A percentile compares a stretch with the other conserved stretches of the same genome.
phyloP scores from a whole-genome alignment of 2,888 invertebrate genomes.

The Campopleginae sp. region DNA sequence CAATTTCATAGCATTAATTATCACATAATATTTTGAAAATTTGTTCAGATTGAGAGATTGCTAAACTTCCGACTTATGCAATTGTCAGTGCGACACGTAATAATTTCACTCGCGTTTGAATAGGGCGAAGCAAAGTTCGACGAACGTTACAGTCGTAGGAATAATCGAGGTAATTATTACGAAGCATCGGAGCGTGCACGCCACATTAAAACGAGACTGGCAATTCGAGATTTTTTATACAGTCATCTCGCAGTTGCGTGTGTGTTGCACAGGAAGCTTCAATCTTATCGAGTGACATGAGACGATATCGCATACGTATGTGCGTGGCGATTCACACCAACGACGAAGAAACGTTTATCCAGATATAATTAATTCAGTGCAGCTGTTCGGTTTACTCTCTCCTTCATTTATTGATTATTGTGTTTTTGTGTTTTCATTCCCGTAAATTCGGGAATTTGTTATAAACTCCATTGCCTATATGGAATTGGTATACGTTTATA shows the following conservation, averaged over 20 bases:
- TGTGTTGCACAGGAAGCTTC: slow-evolving; percentile 74
- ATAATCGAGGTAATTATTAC: slow-evolving; percentile 46
- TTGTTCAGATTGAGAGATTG: background rate
- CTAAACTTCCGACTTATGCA: slow-evolving; percentile 35
- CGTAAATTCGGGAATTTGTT: background rate
- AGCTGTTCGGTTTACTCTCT: slow-evolving; percentile 6
- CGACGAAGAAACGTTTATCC: slow-evolving; percentile 4
- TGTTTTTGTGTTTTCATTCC: too few species aligned
- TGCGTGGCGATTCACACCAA: slow-evolving; percentile 34
- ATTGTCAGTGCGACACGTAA: slow-evolving; percentile 24
- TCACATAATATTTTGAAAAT: background rate
- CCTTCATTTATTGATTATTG: background rate
- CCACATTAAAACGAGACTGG: slow-evolving; percentile 42
- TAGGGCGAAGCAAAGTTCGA: slow-evolving; percentile 18
- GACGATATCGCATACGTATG: slow-evolving; percentile 65
- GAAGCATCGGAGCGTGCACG: slow-evolving; percentile 52
- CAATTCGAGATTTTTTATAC: slow-evolving; percentile 60
- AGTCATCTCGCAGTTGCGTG: slow-evolving; percentile 46
- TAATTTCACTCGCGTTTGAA: background rate
- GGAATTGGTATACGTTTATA: background rate
- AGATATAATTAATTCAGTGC: background rate
- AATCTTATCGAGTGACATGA: slow-evolving; percentile 75
- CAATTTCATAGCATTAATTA: slow-evolving; percentile 6
- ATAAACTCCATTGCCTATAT: too few species aligned
- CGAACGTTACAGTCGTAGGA: slow-evolving; percentile 7